Base-by-base conservation (phyloP, 35 echinoderm and acorn worm species). In the Apostichopus parvimensis region DNA sequence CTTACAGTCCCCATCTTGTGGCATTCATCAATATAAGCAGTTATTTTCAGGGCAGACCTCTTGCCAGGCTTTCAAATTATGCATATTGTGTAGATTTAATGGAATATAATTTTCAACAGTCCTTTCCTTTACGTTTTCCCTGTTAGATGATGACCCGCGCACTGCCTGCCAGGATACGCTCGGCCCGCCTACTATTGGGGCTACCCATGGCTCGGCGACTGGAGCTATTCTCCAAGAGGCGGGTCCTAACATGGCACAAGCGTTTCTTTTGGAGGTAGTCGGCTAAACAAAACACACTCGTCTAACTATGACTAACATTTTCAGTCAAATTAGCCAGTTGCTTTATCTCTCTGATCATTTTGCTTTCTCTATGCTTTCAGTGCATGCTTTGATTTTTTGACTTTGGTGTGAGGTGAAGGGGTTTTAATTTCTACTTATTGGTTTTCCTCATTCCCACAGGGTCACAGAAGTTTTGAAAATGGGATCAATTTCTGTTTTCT, bases 131-230 rank as follows among this genome's bases (percentile, higher is more conserved):
- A 79, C 89, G 71, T 91, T 77, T 78, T 56, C 54, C 24, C 77
- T 54, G 89, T 77, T 57, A 91, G 89, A 91, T 91, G 89, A 77
- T 91, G 89, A 91, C 89, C 18, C 89, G 89, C 77, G 89, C 89
- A 6, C 71, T 91, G 76, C 89, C 89, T 53, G 71, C 89, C 72
- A 77, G 89, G 89, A 91, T 91, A 18, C 89, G 89, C 71, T 91
- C 89, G 18, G 89, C 77, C 89, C 89, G 89, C 89, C 77, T 91
- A 18, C 89, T 91, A 72, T 91, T 91, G 73, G 89, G 89, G 54
- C 89, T 91, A 24, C 89, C 89, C 73, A 91, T 91, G 89, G 89
- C 89, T 59, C 89, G 56, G 89, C 71, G 73, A 26, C 89, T 91
- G 76, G 89, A 91, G 72, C 45, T 91, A 56, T 91, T 91, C 89